These are phyloP conservation scores for Acipenser oxyrinchus DNA, from an alignment of 2,797 vertebrate species.

Conservation along the genomic window DNA sequence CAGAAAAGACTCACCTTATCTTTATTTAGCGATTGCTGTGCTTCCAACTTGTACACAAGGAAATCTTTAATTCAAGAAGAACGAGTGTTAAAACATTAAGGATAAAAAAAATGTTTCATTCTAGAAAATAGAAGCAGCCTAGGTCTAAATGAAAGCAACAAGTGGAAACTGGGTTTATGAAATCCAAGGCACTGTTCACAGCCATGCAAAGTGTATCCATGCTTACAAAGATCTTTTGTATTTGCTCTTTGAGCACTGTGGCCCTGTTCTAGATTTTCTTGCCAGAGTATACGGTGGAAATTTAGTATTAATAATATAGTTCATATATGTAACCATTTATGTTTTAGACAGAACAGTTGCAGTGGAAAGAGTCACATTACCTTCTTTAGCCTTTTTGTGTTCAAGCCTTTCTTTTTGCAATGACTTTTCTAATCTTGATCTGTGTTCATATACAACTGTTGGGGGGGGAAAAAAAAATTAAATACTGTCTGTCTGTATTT, in stretches of 20 bases:
- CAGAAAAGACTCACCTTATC: slow-evolving; percentile 74
- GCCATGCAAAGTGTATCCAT: too few relatives aligned
- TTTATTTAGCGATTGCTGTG: slow-evolving; percentile 91
- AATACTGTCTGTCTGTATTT: too few relatives aligned
- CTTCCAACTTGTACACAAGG: slow-evolving; percentile 90
- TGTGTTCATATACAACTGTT: slow-evolving; percentile 93
- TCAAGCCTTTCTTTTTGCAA: slow-evolving; percentile 94
- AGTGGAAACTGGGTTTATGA: too few relatives aligned
- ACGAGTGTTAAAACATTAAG: not conserved
- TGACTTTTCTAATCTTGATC: slow-evolving; percentile 93
- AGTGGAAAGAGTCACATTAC: slow-evolving; percentile 41
- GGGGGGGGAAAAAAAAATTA: slow-evolving; percentile 19
- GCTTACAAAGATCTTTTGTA: too few relatives aligned
- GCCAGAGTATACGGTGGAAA: too few relatives aligned
- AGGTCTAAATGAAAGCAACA: not conserved
- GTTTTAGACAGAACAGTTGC: not conserved
- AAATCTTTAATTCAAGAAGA: slow-evolving; percentile 67
- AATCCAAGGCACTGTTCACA: too few relatives aligned
- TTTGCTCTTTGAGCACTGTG: too few relatives aligned
- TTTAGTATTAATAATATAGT: too few relatives aligned
- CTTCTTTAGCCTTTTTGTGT: slow-evolving; percentile 98
- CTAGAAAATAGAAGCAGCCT: not conserved
- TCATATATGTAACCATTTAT: too few relatives aligned
- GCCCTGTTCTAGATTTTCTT: too few relatives aligned
- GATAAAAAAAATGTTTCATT: slow-evolving; percentile 13